Percentiles rank a stretch among this genome's conserved stretches.
Conservation (phyloP, 2,797 vertebrate genomes). For the Sitta carolinensis region DNA sequence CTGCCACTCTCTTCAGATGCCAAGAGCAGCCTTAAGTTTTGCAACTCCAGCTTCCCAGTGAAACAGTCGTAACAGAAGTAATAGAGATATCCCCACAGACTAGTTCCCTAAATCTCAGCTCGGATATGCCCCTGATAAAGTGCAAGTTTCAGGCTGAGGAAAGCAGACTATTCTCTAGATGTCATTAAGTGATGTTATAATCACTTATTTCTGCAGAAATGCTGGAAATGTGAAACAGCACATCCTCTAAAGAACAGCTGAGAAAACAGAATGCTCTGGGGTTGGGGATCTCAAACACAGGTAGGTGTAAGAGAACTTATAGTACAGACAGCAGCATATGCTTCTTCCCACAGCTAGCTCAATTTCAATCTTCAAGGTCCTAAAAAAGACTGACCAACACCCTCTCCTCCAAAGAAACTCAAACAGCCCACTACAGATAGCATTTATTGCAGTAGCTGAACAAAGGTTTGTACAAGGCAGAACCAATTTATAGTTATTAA, state of each 20-base stretch:
- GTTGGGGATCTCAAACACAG: background rate
- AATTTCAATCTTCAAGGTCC: background rate
- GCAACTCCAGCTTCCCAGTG: background rate
- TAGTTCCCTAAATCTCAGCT: background rate
- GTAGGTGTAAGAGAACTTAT: background rate
- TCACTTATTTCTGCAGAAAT: background rate
- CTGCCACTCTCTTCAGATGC: fast-evolving
- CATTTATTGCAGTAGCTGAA: background rate
- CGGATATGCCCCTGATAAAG: fast-evolving
- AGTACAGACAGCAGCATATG: background rate
- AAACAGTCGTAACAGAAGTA: background rate
- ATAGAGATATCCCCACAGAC: fast-evolving
- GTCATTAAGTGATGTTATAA: background rate
- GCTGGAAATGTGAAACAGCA: background rate
- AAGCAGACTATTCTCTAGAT: background rate
- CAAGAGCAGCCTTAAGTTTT: background rate
- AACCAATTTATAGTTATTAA: background rate
- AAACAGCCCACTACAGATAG: background rate
- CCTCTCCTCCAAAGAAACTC: background rate
- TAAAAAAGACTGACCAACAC: background rate
- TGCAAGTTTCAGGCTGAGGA: background rate
- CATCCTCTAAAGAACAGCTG: background rate
- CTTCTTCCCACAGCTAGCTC: background rate
- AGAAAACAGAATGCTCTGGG: background rate
- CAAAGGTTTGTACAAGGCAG: background rate